A percentile compares a stretch with the other conserved stretches of the same genome.
These are phyloP conservation scores for Acronicta leporina DNA, from an alignment of 2,888 invertebrate genomes.

Conservation along the genomic window DNA sequence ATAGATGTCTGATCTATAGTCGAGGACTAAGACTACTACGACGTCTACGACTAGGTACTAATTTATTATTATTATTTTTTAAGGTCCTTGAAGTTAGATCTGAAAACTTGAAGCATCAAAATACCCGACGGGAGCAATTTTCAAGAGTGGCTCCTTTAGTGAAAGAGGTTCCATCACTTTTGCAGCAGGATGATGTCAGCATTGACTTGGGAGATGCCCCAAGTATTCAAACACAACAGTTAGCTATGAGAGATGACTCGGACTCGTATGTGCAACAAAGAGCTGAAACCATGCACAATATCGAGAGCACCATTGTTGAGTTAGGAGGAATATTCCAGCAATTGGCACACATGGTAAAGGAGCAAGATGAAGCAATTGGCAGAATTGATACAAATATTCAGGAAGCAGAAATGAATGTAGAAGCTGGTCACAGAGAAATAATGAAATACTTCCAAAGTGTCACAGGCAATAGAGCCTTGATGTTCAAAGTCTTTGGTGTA, in stretches of 20 bases:
- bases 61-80: conserved; percentile 7
- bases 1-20: too few relatives aligned
- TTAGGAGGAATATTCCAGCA: conserved; percentile 99
- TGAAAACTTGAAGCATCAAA: conserved; percentile 99
- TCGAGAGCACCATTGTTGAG: conserved; percentile 99
- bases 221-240: conserved; percentile 88
- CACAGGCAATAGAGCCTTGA: conserved; percentile 98
- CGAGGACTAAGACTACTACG: too few relatives aligned
- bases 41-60: too few relatives aligned
- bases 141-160: conserved; percentile 83
- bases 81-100: conserved; percentile 98
- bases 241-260: conserved; percentile 94
- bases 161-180: conserved; percentile 80
- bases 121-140: conserved; percentile 97
- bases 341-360: conserved; percentile 98
- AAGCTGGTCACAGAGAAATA: conserved; percentile 99
- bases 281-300: conserved; percentile 99
- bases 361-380: conserved; percentile 99
- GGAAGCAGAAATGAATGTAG: conserved; percentile 98
- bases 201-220: conserved; percentile 94
- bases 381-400: conserved; percentile 99
- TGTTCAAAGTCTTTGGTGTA: conserved; percentile 99
- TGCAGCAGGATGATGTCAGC: conserved; percentile 93
- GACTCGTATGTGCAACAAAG: conserved; percentile 97
- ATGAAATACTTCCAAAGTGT: conserved; percentile 99